Base-by-base conservation (phyloP, 2,113 vertebrate species). In the Aix galericulata region DNA sequence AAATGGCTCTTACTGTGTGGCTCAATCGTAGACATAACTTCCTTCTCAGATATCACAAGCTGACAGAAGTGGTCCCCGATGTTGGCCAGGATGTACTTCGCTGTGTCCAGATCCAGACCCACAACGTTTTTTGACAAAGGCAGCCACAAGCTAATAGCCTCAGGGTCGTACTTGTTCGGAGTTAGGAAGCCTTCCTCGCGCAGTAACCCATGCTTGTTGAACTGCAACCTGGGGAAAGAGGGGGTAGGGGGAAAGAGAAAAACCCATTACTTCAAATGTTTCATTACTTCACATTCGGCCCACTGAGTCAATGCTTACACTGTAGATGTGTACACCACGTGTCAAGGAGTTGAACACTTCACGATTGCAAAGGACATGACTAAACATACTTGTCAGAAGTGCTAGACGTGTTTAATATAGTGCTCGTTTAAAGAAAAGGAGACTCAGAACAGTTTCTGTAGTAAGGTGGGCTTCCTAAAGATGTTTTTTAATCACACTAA, bases 11-110 rank as follows among this genome's bases (percentile, higher is more conserved):
- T 98, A 98, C 98, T 98, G 96, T 98, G 97, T 71, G 98, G 98
- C 64, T 98, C 98, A 85, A 98, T 97, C 0, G 98, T 98, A 88
- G 98, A 97, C 98, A 98, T 98, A 52, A 98, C 98, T 80, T 98
- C 98, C 86, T 98, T 98, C 55, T 98, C 98, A 67, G 98, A 98
- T 96, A 98, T 98, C 75, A 98, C 98, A 42, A 98, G 98, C 80
- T 98, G 98, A 93, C 98, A 98, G 82, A 98, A 98, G 93, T 98
- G 98, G 88, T 98, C 98, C 95, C 98, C 98, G 48, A 98, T 98
- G 93, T 98, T 98, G 92, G 98, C 98, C 1, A 98, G 93, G 67
- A 98, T 98, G 32, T 98, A 98, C 44, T 98, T 98, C 1, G 98
- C 98, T 23, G 98, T 98, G 94, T 98, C 98, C 11, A 98, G 95